Base-by-base conservation (phyloP, 2,113 vertebrate genomes). In the Corvus hawaiiensis region DNA sequence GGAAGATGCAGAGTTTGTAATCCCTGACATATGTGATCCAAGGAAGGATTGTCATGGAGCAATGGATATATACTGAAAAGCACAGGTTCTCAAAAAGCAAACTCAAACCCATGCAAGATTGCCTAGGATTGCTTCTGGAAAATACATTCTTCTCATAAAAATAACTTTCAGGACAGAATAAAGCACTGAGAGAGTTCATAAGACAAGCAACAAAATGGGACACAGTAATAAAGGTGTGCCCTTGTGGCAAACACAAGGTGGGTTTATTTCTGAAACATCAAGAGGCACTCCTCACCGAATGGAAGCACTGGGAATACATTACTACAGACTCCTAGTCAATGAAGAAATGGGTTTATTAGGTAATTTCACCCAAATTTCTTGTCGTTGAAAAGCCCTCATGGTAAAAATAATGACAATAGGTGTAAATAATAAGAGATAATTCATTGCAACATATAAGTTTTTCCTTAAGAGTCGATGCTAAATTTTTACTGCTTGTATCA, bases 231-330 rank as follows among this genome's bases (percentile, higher is more conserved):
- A 59, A 74, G 13, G 13, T 62, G 44, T 84, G 72, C 39, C 72
- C 33, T 86, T 41, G 51, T 44, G 58, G 37, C 51, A 62, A 66
- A 22, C 2, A 5, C 51, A 51, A 81, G 63, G 24, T 16, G 66
- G 16, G 8, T 67, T 84, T 82, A 32, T 58, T 90, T 89, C 63
- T 58, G 61, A 74, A 48, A 41, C 14, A 51, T 27, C 39, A 11
- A 56, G 67, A 68, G 39, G 43, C 15, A 7, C 4, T 66, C 13
- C n/a, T 83, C 43, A 28, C 7, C 0, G 0, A 55, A 18, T 37
- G 63, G 55, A 72, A 55, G 5, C 3, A 30, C 49, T 27, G 58
- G 46, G 28, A 87, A 44, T 33, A 41, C 20, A 11, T 17, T 30
- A 9, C 18, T 52, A 67, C 5, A 69, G 33, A 67, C 5, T 28